A percentile compares a stretch with the other conserved stretches of the same genome.
Conservation (phyloP, 2,113 vertebrate genomes). For the Pelmatolapia mariae region DNA sequence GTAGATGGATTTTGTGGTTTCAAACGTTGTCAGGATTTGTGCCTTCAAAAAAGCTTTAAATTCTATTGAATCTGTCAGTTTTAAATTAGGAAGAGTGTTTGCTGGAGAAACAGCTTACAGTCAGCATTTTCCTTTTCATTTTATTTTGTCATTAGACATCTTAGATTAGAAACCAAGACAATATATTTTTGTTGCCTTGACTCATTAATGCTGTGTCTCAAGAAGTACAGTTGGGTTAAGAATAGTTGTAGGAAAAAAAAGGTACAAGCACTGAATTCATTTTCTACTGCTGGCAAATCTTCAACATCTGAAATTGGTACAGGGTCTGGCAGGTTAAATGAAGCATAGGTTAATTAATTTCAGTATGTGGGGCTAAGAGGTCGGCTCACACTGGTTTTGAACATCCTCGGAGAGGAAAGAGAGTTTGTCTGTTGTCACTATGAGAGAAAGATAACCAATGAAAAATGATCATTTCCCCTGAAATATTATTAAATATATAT, state of each 20-base stretch:
- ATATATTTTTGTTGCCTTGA: not conserved
- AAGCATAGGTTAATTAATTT: not conserved
- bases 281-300: not conserved
- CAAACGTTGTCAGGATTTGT: slow-evolving; percentile 12
- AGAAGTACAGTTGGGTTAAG: not conserved
- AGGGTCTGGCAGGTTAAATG: not conserved
- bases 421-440: not conserved
- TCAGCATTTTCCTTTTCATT: slow-evolving; percentile 2
- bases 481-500: not conserved
- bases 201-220: not conserved
- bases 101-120: not conserved
- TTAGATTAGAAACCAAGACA: not conserved
- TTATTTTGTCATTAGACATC: slow-evolving; percentile 7
- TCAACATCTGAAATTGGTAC: not conserved
- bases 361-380: not conserved
- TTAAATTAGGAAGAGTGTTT: not conserved
- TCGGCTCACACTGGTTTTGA: not conserved
- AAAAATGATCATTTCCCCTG: not conserved
- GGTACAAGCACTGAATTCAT: not conserved
- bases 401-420: not conserved
- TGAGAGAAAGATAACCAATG: not conserved
- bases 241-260: not conserved
- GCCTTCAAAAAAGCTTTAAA: not conserved
- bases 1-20: slow-evolving; percentile 32
- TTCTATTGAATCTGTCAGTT: not conserved